phyloP scores from a whole-genome alignment of 1,140 invertebrate genomes.

The Diorhabda sublineata region DNA sequence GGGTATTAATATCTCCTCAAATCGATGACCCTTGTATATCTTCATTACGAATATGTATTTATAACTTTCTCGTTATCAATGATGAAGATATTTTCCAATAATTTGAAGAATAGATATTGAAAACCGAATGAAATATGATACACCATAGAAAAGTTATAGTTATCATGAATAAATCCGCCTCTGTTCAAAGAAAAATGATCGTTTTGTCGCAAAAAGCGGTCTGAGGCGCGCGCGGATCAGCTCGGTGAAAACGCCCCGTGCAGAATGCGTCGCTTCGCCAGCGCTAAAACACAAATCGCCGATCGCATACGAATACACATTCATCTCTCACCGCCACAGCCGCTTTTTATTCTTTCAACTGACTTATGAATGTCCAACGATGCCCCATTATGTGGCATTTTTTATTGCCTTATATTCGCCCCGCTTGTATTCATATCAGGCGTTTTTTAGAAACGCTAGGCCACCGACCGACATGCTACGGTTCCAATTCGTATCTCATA shows the following conservation, averaged over 20 bases:
- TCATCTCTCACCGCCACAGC: constrained; percentile 41
- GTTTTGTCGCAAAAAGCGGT: constrained; percentile 19
- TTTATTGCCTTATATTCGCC: constrained; percentile 32
- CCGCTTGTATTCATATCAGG: constrained; percentile 35
- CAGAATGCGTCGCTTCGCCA: constrained; percentile 40
- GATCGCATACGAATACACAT: constrained; percentile 35
- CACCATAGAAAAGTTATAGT: too few species aligned
- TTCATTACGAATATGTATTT: too few species aligned
- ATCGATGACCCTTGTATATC: too few species aligned
- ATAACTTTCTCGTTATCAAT: too few species aligned
- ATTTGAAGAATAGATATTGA: too few species aligned
- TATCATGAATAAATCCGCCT: too few species aligned
- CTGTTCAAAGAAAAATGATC: not conserved
- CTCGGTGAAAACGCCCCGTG: constrained; percentile 18
- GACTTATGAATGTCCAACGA: constrained; percentile 41
- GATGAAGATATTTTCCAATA: too few species aligned
- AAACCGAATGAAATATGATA: too few species aligned
- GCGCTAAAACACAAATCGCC: constrained; percentile 46
- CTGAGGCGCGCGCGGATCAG: constrained; percentile 20
- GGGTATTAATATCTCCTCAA: too few species aligned
- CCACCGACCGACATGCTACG: not conserved
- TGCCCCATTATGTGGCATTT: constrained; percentile 27
- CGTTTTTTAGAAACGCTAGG: constrained; percentile 10
- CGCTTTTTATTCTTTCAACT: constrained; percentile 38
- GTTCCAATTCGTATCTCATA: too few species aligned